These are phyloP conservation scores for Lycaon pictus DNA, from an alignment of 2,113 vertebrate genomes.

Conservation along the genomic window DNA sequence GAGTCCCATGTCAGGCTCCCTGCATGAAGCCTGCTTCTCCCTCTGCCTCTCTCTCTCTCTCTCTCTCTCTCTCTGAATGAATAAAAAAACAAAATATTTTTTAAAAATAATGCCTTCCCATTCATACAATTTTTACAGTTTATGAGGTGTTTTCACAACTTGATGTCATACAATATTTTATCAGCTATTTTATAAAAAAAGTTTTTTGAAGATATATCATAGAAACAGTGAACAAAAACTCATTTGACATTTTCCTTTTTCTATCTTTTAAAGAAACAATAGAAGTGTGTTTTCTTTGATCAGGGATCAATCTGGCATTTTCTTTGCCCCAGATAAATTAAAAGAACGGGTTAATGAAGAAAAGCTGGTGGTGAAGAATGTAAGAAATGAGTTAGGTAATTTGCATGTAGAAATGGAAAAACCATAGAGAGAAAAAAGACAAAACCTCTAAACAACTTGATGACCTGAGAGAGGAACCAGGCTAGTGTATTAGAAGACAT, in stretches of 20 bases:
- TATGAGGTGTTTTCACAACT: background rate
- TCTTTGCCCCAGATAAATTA: background rate
- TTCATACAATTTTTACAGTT: background rate
- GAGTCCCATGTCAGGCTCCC: no score
- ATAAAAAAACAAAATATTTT: no score
- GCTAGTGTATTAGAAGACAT: background rate
- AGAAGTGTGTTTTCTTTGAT: background rate
- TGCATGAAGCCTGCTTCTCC: no score
- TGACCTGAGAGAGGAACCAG: background rate
- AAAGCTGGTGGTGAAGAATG: background rate
- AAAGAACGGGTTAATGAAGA: background rate
- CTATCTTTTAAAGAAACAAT: background rate
- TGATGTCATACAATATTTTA: constrained; percentile 16
- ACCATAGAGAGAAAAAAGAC: background rate
- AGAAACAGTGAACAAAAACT: background rate
- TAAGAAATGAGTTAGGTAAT: background rate
- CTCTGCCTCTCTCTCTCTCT: no score
- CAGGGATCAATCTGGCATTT: background rate
- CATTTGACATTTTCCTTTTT: background rate
- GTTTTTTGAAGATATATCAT: background rate
- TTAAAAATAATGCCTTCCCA: background rate
- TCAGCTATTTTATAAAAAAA: background rate
- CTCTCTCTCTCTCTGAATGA: no score
- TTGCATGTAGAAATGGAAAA: background rate
- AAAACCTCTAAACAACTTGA: background rate